Percentiles rank a stretch among this genome's conserved stretches.
Conservation (phyloP, 1,140 invertebrate genomes). For the Augochlora pura region DNA sequence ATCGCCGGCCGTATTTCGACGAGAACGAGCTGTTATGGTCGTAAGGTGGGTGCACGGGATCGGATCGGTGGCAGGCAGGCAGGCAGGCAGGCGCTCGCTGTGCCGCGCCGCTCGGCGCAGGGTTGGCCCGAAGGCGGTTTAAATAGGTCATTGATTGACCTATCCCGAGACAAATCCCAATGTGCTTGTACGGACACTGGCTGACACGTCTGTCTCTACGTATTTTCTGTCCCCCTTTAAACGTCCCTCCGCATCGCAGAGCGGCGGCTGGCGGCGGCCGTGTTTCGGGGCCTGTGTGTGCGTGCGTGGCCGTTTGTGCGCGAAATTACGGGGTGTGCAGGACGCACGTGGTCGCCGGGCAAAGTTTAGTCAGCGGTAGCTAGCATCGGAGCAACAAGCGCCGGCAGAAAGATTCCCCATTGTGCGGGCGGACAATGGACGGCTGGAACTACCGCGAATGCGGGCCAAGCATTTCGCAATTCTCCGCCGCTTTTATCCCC, state of each 20-base stretch:
- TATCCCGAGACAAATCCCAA: slow-evolving; percentile 64
- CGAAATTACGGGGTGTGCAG: slow-evolving; percentile 49
- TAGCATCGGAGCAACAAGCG: slow-evolving; percentile 59
- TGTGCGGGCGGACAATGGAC: slow-evolving; percentile 54
- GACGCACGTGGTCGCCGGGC: slow-evolving; percentile 57
- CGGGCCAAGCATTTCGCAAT: slow-evolving; percentile 58
- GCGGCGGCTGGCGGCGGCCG: background rate
- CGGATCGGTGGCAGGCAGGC: too few species aligned
- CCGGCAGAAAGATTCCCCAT: slow-evolving; percentile 59
- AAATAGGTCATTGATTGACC: slow-evolving; percentile 78
- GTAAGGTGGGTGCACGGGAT: too few species aligned
- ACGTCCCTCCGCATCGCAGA: background rate
- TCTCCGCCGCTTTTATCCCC: slow-evolving; percentile 50
- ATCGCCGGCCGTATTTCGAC: too few species aligned
- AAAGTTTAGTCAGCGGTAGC: slow-evolving; percentile 57
- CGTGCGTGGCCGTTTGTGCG: slow-evolving; percentile 50
- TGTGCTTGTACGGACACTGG: slow-evolving; percentile 34
- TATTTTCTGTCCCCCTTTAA: slow-evolving; percentile 22
- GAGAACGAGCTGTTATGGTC: too few species aligned
- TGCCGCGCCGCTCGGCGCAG: slow-evolving; percentile 12
- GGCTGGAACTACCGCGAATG: slow-evolving; percentile 54
- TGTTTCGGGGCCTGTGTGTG: background rate
- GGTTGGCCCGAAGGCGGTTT: slow-evolving; percentile 53
- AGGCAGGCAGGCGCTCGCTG: too few species aligned
- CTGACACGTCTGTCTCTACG: slow-evolving; percentile 26